Evolutionary conservation across 2,888 invertebrate genomes (phyloP), one percentile per base, ranked within the genome.

Genomic region (Parapristionchus giblindavisi): DNA sequence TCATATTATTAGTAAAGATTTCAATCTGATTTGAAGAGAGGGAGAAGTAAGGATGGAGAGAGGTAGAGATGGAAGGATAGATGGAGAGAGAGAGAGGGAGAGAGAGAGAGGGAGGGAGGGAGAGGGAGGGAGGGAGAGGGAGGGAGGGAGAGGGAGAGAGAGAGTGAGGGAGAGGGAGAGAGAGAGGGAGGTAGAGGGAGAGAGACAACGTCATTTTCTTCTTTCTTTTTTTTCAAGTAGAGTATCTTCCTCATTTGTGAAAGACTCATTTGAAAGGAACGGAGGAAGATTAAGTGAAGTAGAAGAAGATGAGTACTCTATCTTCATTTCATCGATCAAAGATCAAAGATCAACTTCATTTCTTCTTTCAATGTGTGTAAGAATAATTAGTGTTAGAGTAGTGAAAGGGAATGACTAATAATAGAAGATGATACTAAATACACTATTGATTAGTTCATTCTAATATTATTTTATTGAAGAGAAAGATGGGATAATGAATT

Each of bases 131-230:
- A 51, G 52, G 63, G 43, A 61, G 34, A 40, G 1, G 63, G 43
- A 65, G n/a, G 27, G 6, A 63, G 34, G 21, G 38, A 48, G 48
- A 66, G 21, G 65, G 32, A 43, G 43, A 29, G 66, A 60, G 63
- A 63, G 29, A 38, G 38, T 3, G 5, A 38, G 48, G 36, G 36
- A 52, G n/a, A 36, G 27, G 38, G 36, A 29, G 48, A 51, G 68
- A 51, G 17, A 34, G 11, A 21, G 5, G 36, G 32, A 66, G 32
- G 27, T 51, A 29, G 68, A 36, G 21, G 29, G 68, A 38, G 40
- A 61, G 27, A 38, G 61, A 61, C 38, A 40, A 6, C 4, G 17
- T 27, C 36, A 38, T 61, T 14, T 24, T 38, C 27, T 61, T 38
- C 61, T 40, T 14, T 27, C 27, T 32, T 56, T 11, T 27, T 14